A percentile compares a stretch with the other conserved stretches of the same genome.
Conservation (phyloP, 2,888 invertebrate genomes). For the Ceraclea dissimilis region DNA sequence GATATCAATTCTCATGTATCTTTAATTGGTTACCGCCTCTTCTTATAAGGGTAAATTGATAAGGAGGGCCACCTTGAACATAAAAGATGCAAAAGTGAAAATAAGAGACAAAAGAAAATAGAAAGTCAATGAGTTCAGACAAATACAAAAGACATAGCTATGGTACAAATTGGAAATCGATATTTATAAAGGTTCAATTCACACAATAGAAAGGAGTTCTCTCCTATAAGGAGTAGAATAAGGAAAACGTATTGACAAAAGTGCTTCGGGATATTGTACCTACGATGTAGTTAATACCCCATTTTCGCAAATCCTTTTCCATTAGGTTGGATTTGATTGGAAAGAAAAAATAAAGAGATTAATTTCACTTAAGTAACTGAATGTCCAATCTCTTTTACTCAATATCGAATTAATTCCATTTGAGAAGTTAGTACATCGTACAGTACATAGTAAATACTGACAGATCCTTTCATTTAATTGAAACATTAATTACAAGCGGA, state of each 20-base stretch:
- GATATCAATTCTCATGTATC: conserved; percentile 11
- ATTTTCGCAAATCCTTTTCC: neutral
- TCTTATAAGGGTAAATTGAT: conserved; percentile 3
- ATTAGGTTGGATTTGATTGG: neutral
- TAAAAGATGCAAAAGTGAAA: conserved; percentile 3
- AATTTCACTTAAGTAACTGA: neutral
- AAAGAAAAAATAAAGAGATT: neutral
- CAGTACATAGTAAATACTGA: no score
- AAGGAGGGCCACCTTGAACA: neutral
- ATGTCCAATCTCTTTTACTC: neutral
- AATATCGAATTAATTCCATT: no score
- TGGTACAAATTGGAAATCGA: conserved; percentile 2
- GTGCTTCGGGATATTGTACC: neutral
- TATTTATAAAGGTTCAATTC: neutral
- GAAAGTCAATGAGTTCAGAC: conserved; percentile 1
- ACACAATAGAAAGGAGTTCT: neutral
- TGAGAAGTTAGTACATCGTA: no score
- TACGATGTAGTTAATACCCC: neutral
- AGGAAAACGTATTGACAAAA: neutral
- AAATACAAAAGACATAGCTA: neutral
- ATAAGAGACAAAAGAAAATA: conserved; percentile 1
- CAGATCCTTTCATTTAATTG: no score
- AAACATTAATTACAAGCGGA: no score
- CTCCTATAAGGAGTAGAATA: neutral
- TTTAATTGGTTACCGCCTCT: conserved; percentile 13